phyloP scores from a whole-genome alignment of 2,888 invertebrate species.

The Stratiomys singularior region DNA sequence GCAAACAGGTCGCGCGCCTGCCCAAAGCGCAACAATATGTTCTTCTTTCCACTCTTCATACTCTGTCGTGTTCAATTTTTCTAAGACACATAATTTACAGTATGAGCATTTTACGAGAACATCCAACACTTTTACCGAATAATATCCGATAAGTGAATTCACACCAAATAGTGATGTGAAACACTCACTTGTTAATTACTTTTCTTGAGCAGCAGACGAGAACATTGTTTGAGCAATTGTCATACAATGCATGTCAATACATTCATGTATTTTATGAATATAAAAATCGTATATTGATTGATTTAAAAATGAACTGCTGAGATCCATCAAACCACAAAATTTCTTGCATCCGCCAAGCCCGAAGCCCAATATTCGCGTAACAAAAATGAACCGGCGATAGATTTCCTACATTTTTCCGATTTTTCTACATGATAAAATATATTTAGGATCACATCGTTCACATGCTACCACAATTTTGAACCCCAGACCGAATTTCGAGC shows the following conservation, averaged over 20 bases:
- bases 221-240: not conserved
- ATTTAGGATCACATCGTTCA: slow-evolving; percentile 21
- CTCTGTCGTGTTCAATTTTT: too few species aligned
- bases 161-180: not conserved
- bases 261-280: slow-evolving; percentile 6
- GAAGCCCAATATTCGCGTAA: not conserved
- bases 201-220: not conserved
- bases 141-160: not conserved
- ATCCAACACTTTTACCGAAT: slow-evolving; percentile 6
- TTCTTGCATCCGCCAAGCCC: slow-evolving; percentile 16
- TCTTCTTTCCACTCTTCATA: too few species aligned
- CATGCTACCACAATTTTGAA: slow-evolving; percentile 30
- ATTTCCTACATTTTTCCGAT: not conserved
- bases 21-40: too few species aligned
- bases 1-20: too few species aligned
- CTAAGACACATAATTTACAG: not conserved
- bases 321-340: slow-evolving; percentile 33
- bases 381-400: not conserved
- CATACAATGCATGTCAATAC: not conserved
- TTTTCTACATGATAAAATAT: slow-evolving; percentile 28
- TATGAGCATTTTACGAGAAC: slow-evolving; percentile 12
- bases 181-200: slow-evolving; percentile 4
- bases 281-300: slow-evolving; percentile 23
- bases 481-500: slow-evolving; percentile 27
- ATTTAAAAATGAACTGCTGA: slow-evolving; percentile 24